These are phyloP conservation scores for Montipora sp. DNA, from an alignment of 64 coral and sea anemone genomes.

Conservation along the genomic window DNA sequence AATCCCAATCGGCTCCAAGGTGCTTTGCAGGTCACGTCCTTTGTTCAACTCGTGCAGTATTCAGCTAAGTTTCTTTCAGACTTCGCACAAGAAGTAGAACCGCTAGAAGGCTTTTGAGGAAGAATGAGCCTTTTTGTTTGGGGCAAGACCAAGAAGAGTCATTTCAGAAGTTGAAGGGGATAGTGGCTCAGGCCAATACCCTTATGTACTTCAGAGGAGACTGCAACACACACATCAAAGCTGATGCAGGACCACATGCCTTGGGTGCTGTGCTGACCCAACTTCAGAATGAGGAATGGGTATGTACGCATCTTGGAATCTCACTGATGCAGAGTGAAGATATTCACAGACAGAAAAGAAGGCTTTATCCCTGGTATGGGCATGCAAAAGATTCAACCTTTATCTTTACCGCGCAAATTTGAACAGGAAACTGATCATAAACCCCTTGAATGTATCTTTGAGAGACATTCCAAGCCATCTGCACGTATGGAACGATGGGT, in stretches of 20 bases:
- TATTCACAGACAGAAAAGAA: conserved; percentile 14
- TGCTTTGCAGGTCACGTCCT: conserved; percentile 19
- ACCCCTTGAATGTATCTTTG: conserved; percentile 5
- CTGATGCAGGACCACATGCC: conserved; percentile 4
- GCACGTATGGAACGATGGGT: not conserved
- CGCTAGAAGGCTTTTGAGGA: conserved; percentile 28
- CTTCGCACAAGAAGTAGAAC: conserved; percentile 36
- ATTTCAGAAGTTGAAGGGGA: too few species aligned
- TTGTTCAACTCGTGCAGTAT: not conserved
- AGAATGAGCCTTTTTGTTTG: conserved; percentile 16
- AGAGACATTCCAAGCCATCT: not conserved
- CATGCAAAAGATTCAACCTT: too few species aligned
- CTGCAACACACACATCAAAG: not conserved
- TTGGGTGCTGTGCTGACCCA: conserved; percentile 4
- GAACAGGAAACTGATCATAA: conserved; percentile 16
- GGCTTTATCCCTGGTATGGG: too few species aligned
- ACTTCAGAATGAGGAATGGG: conserved; percentile 14
- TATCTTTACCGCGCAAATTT: too few species aligned
- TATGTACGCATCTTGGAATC: conserved; percentile 4
- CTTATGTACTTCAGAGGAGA: conserved; percentile 17
- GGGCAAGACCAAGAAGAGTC: conserved; percentile 4
- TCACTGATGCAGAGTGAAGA: conserved; percentile 9
- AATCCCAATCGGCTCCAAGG: not conserved
- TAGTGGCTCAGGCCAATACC: not conserved
- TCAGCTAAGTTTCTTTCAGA: conserved; percentile 19